phyloP scores from a whole-genome alignment of 2,888 invertebrate species.

The Octodonta nipae region DNA sequence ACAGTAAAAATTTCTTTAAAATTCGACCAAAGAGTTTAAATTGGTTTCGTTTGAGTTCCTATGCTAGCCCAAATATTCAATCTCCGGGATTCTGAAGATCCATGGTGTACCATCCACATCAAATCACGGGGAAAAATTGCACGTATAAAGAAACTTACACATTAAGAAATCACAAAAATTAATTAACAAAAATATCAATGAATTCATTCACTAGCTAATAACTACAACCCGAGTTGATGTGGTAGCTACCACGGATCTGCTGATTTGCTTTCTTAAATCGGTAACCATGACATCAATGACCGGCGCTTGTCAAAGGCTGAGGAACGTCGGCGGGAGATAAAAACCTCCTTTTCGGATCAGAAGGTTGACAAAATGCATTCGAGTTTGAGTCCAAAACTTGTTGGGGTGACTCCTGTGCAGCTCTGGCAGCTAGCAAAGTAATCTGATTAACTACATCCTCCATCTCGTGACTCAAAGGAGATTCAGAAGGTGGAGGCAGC shows the following conservation, averaged over 20 bases:
- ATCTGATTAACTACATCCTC: slow-evolving; percentile 74
- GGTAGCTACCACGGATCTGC: background rate
- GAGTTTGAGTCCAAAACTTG: slow-evolving; percentile 44
- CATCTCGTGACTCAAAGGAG: slow-evolving; percentile 64
- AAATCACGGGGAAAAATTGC: too few relatives aligned
- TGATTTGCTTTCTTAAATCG: background rate
- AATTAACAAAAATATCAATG: background rate
- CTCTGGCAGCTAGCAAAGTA: slow-evolving; percentile 60
- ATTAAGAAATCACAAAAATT: too few relatives aligned
- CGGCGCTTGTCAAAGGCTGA: slow-evolving; percentile 39
- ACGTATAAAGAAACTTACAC: too few relatives aligned
- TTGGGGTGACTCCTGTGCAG: slow-evolving; percentile 47
- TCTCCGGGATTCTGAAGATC: too few relatives aligned
- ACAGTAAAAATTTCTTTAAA: too few relatives aligned
- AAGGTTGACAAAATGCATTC: slow-evolving; percentile 43
- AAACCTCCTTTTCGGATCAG: slow-evolving; percentile 42
- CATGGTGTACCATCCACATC: too few relatives aligned
- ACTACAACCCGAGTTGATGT: too few relatives aligned
- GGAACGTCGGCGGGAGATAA: slow-evolving; percentile 43
- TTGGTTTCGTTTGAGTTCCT: slow-evolving; percentile 15
- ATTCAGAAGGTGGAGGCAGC: slow-evolving; percentile 37
- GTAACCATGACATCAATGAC: slow-evolving; percentile 33
- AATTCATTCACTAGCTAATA: too few relatives aligned
- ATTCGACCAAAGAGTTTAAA: too few relatives aligned
- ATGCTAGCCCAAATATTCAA: too few relatives aligned